Conservation (phyloP, 2,113 vertebrate species). For the Elanoides forficatus region DNA sequence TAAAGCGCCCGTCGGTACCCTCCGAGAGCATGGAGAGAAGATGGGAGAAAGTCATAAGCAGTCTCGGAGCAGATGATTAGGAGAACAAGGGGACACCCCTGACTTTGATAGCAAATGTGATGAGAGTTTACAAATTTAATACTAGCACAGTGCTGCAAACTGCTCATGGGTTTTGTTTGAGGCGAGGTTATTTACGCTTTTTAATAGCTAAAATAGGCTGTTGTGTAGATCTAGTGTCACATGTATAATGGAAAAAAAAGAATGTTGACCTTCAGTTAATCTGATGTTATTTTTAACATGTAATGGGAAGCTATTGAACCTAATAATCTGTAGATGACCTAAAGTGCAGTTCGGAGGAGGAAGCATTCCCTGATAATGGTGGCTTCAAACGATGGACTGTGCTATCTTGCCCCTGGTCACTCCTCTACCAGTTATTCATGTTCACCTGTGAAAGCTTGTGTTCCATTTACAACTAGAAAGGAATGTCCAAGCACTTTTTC, state of each 20-base stretch:
- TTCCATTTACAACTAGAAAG: neutral
- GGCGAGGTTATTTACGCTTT: neutral
- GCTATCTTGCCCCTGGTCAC: fast-evolving
- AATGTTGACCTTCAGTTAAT: neutral
- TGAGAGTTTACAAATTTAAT: neutral
- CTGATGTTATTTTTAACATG: neutral
- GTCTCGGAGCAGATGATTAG: neutral
- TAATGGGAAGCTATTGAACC: neutral
- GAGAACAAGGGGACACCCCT: neutral
- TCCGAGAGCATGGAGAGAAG: neutral
- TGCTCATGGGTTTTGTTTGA: neutral
- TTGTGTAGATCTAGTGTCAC: neutral
- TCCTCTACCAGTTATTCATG: neutral
- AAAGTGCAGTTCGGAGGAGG: neutral
- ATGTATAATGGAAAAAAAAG: neutral
- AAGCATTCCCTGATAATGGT: neutral
- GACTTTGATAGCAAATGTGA: neutral
- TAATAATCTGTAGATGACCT: neutral
- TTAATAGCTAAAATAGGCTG: neutral
- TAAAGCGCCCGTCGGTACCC: neutral
- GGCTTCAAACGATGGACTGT: fast-evolving
- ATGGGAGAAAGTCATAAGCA: neutral
- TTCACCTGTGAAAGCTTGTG: neutral
- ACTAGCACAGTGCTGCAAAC: neutral
- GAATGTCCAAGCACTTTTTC: neutral